A percentile compares a stretch with the other conserved stretches of the same genome.
These are phyloP conservation scores for Gymnothorax javanicus DNA, from an alignment of 2,797 vertebrate species.

Conservation along the genomic window DNA sequence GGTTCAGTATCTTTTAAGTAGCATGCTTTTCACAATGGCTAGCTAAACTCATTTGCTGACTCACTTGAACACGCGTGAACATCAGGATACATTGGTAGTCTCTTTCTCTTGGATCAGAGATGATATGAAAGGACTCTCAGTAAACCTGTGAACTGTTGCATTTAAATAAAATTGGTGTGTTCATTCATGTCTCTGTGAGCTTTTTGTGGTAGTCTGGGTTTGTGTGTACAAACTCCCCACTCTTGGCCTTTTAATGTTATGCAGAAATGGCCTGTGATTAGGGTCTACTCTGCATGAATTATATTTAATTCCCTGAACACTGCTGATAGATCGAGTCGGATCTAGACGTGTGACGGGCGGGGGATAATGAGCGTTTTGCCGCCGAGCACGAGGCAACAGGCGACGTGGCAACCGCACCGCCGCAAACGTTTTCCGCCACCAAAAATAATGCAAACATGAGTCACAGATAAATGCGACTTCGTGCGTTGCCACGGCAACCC, in stretches of 20 bases:
- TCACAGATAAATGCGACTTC: constrained; percentile 83
- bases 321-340: background rate
- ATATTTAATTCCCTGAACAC: background rate
- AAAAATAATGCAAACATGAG: constrained; percentile 81
- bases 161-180: background rate
- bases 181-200: background rate
- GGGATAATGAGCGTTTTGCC: background rate
- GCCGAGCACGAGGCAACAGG: background rate
- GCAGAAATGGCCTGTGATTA: background rate
- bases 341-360: background rate
- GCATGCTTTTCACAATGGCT: background rate
- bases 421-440: constrained; percentile 46
- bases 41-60: background rate
- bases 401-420: background rate
- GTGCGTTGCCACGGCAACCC: constrained; percentile 87
- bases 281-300: background rate
- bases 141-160: too few relatives aligned
- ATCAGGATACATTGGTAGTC: constrained; percentile 33
- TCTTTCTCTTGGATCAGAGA: too few relatives aligned
- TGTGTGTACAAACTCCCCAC: background rate
- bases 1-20: background rate
- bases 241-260: constrained; percentile 13
- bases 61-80: background rate
- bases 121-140: too few relatives aligned
- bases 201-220: background rate